These are phyloP conservation scores for Teleopsis dalmanni DNA, from an alignment of 1,140 invertebrate species.

Conservation along the genomic window DNA sequence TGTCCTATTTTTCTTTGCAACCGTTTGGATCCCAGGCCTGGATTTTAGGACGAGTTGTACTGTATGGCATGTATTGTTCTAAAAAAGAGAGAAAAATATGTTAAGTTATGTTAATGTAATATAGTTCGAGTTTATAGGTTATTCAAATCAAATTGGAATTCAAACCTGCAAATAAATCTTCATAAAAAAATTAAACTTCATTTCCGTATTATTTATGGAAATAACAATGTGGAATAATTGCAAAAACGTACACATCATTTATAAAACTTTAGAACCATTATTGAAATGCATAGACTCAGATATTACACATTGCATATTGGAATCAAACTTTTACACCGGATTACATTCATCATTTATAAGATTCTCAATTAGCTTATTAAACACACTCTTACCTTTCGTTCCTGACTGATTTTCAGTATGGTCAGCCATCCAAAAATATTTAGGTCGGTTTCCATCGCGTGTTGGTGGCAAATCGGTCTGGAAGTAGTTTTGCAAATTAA, in stretches of 20 bases:
- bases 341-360: too few species aligned
- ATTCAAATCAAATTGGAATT: too few species aligned
- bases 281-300: too few species aligned
- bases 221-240: too few species aligned
- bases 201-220: too few species aligned
- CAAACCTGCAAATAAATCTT: too few species aligned
- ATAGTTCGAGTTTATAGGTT: too few species aligned
- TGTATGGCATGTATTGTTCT: conserved; percentile 79
- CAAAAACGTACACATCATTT: too few species aligned
- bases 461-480: conserved; percentile 47
- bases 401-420: conserved; percentile 81
- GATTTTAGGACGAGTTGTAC: conserved; percentile 78
- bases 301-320: too few species aligned
- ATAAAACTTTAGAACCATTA: neutral
- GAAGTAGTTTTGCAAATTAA: conserved; percentile 6
- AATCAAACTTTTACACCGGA: too few species aligned
- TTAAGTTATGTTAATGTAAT: neutral
- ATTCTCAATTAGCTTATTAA: neutral
- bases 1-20: too few species aligned
- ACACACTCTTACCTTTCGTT: conserved; percentile 52
- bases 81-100: conserved; percentile 11
- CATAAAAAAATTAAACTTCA: too few species aligned
- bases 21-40: conserved; percentile 76
- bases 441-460: conserved; percentile 62
- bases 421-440: conserved; percentile 78